A percentile compares a stretch with the other conserved stretches of the same genome.
phyloP scores from a whole-genome alignment of 2,888 invertebrate genomes.

The Sycophila texana region DNA sequence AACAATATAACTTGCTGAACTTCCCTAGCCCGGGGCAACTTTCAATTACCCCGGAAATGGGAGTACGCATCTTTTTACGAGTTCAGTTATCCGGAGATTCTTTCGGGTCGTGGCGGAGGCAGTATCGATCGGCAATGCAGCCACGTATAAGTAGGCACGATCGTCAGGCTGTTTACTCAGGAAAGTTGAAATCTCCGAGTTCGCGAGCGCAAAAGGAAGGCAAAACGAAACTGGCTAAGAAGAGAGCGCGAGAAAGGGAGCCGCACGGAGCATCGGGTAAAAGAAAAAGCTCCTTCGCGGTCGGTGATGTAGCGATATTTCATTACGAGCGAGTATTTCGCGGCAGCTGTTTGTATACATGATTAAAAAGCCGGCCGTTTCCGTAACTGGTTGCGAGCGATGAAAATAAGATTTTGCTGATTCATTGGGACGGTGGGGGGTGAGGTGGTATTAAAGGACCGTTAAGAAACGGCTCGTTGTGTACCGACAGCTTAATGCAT shows the following conservation, averaged over 20 bases:
- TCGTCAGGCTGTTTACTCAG: neutral
- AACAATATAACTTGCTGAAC: too few species aligned
- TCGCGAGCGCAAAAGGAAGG: neutral
- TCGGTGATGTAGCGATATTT: slow-evolving; percentile 52
- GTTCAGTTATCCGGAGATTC: too few species aligned
- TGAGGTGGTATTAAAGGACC: slow-evolving; percentile 9
- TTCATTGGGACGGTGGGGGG: slow-evolving; percentile 18
- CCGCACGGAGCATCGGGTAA: neutral
- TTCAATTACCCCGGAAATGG: too few species aligned
- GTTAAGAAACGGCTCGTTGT: neutral
- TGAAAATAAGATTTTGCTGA: slow-evolving; percentile 48
- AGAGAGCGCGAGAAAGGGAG: neutral
- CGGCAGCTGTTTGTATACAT: slow-evolving; percentile 13
- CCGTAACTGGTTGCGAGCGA: slow-evolving; percentile 22
- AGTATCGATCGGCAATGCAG: slow-evolving; percentile 42
- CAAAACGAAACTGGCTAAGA: neutral
- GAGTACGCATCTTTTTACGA: too few species aligned
- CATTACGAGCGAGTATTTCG: slow-evolving; percentile 41
- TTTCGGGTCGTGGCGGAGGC: neutral
- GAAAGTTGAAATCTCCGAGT: slow-evolving; percentile 42
- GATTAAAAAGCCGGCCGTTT: neutral
- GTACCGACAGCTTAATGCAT: neutral
- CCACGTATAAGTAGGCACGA: slow-evolving; percentile 26
- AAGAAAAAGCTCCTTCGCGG: slow-evolving; percentile 34
- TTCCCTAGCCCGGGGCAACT: too few species aligned